Evolutionary conservation across 2,113 vertebrate genomes (phyloP).

Genomic region (Euleptes europaea): DNA sequence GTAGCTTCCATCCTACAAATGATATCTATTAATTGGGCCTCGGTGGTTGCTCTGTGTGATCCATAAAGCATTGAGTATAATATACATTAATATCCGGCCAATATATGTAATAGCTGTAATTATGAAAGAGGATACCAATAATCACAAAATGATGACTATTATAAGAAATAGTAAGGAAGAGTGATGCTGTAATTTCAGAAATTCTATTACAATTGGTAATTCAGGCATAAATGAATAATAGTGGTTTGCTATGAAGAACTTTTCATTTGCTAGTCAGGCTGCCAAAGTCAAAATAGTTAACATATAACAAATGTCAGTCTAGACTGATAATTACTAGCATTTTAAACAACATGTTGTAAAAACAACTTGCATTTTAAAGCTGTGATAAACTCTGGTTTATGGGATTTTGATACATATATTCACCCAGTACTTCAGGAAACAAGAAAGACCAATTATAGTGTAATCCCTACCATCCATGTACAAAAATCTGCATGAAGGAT

Average conservation of each 20-base stretch:
- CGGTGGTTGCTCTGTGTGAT: neutral
- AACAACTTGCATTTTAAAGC: neutral
- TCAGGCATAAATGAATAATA: slow-evolving; percentile 4
- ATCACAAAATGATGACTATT: neutral
- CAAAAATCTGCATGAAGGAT: neutral
- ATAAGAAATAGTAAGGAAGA: slow-evolving; percentile 8
- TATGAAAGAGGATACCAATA: slow-evolving; percentile 31
- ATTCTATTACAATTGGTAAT: slow-evolving; percentile 2
- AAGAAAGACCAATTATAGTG: neutral
- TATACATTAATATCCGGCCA: neutral
- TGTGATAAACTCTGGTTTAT: neutral
- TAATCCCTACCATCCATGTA: neutral
- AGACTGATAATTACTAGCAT: slow-evolving; percentile 11
- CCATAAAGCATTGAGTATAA: neutral
- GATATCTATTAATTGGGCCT: neutral
- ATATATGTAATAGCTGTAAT: slow-evolving; percentile 9
- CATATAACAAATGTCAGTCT: neutral
- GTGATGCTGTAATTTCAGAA: slow-evolving; percentile 9
- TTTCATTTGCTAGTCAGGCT: neutral
- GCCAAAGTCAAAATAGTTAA: slow-evolving; percentile 22
- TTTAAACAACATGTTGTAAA: neutral
- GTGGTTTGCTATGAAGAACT: slow-evolving; percentile 20
- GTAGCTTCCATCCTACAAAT: neutral
- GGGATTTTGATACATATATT: neutral
- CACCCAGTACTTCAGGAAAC: neutral